Base-by-base conservation (phyloP, 2,113 vertebrate species). In the Dermatemys mawii region DNA sequence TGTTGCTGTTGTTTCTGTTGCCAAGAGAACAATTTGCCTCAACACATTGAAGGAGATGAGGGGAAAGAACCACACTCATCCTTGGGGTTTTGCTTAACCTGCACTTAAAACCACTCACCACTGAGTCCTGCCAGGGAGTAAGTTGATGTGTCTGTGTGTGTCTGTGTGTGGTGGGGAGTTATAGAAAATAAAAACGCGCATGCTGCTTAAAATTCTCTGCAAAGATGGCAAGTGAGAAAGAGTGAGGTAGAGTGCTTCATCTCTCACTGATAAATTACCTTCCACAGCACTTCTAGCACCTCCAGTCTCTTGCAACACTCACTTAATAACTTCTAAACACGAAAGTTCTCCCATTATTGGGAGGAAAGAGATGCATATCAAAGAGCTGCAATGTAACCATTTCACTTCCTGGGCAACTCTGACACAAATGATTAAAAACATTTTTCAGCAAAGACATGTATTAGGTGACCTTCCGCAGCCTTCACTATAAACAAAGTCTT, bases 371-470 rank as follows among this genome's bases (percentile, higher is more conserved):
- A 93, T 84, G 32, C n/a, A 3, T 95, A 79, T 84, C 63, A 83
- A 90, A 96, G 95, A 87, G 35, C 44, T 91, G 26, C 49, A 17
- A 1, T 21, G 73, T 17, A 24, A 76, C 35, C 63, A 51, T 84
- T 80, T 83, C 60, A 9, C 91, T 95, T 81, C 83, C 88, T 51
- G 84, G 35, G 73, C 93, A 92, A 82, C 79, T 89, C 89, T 83
- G 80, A 53, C 90, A 95, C 90, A 35, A 96, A 88, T 96, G 94
- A 97, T 97, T 96, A 92, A 95, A 97, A 24, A 55, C 90, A 91
- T 97, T 96, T 95, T 78, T 94, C 95, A 97, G 85, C 80, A 46
- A 19, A 92, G 70, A 63, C 27, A 3, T 5, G 60, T 76, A 84
- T 93, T 32, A 22, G 76, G 29, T 0, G 10, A 94, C 95, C 95